Evolutionary conservation across 2,888 invertebrate species (phyloP).

Genomic region (Xylophagus ater): DNA sequence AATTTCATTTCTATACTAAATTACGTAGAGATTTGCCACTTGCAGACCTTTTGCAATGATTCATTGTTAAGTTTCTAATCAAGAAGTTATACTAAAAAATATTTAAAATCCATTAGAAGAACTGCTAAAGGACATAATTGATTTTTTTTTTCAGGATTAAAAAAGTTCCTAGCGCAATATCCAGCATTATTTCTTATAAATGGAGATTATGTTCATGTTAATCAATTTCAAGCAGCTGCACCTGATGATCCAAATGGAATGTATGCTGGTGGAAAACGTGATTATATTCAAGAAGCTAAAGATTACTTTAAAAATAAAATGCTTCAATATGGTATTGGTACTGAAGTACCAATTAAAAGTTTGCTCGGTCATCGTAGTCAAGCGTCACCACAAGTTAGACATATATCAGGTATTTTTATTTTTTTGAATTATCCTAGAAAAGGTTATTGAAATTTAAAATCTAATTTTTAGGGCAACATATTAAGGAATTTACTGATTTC

Average conservation of each 20-base stretch:
- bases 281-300: conserved; percentile 93
- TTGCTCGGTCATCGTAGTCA: conserved; percentile 92
- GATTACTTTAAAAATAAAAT: conserved; percentile 95
- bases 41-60: too few species aligned
- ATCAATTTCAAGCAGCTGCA: conserved; percentile 60
- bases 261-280: conserved; percentile 53
- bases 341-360: conserved; percentile 94
- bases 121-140: too few species aligned
- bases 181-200: conserved; percentile 92
- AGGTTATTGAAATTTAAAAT: not conserved
- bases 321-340: conserved; percentile 87
- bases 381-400: conserved; percentile 93
- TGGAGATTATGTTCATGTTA: conserved; percentile 81
- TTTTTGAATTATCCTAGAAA: not conserved
- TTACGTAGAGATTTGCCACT: too few species aligned
- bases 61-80: too few species aligned
- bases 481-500: conserved; percentile 89
- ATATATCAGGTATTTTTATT: conserved; percentile 59
- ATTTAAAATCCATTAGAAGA: too few species aligned
- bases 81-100: too few species aligned
- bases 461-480: conserved; percentile 56
- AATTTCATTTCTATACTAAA: too few species aligned
- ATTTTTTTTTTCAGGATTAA: conserved; percentile 51
- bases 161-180: conserved; percentile 93
- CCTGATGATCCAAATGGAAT: conserved; percentile 44